Evolutionary conservation across 2,797 vertebrate species (phyloP), one percentile per base, ranked within the genome.

Genomic region (Danio albolineatus): DNA sequence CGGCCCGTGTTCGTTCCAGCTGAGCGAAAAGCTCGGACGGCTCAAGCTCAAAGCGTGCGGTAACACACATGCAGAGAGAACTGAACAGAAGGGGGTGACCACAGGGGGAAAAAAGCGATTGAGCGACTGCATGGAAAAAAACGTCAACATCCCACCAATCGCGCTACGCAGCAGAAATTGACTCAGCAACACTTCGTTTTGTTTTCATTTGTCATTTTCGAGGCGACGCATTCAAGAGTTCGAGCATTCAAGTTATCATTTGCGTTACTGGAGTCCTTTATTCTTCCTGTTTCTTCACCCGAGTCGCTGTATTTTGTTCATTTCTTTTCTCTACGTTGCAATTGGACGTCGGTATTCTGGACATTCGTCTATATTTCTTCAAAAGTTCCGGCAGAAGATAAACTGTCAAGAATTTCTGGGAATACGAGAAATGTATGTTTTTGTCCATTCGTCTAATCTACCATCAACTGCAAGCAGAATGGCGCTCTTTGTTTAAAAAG

Each of bases 1-100:
- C 87, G 85, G 84, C 93, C 90, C 92, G 93, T 93, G 94, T 94
- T 90, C 79, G 90, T 89, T 94, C 93, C 93, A 94, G 92, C 94
- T 95, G 93, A 95, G 92, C 79, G 85, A 87, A 84, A 81, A 82
- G 86, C 84, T 81, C 87, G 88, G 88, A 76, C 91, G 83, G 89
- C 88, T 86, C 83, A 79, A 90, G 87, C 87, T 84, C 80, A 76
- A 90, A 88, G 90, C 62, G 78, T 57, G 80, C 85, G 41, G 78
- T 59, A 59, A 59, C 80, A 78, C 79, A 73, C 80, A 79, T 57
- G 65, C 76, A 72, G 54, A 77, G 43, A 66, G 71, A 79, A 61
- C 57, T 54, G 56, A 83, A 28, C 28, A 28, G 67, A 69, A 61
- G 72, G 76, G 64, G 64, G 81, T 57, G 9, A 73, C n/a, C 13